Evolutionary conservation across 2,113 vertebrate species (phyloP).

Genomic region (Ursus arctos): DNA sequence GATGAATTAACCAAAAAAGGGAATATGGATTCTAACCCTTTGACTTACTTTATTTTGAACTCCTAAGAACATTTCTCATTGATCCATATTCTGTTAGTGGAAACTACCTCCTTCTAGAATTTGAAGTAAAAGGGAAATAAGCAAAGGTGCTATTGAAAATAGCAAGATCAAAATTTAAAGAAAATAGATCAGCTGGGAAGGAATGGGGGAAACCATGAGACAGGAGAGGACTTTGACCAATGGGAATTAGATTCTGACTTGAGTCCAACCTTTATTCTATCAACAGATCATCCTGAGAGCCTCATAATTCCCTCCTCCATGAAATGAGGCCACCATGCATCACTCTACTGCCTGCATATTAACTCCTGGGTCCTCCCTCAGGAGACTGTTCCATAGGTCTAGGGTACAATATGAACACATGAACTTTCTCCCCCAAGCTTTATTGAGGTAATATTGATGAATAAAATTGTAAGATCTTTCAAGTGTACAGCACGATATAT

Average conservation of each 20-base stretch:
- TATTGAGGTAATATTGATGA: not conserved
- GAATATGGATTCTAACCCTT: not conserved
- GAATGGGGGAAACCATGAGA: not conserved
- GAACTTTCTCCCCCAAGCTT: not conserved
- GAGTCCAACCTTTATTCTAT: not conserved
- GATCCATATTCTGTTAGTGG: not conserved
- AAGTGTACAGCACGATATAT: not conserved
- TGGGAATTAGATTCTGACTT: not conserved
- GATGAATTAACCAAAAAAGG: not conserved
- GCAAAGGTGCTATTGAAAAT: not conserved
- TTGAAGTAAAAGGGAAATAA: not conserved
- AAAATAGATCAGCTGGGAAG: not conserved
- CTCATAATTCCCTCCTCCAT: not conserved
- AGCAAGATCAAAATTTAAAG: not conserved
- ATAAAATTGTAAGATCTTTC: not conserved
- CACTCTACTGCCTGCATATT: not conserved
- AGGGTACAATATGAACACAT: not conserved
- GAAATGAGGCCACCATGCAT: not conserved
- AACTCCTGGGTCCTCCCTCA: not conserved
- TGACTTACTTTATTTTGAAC: not conserved
- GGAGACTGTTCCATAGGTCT: not conserved
- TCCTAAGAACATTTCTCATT: not conserved
- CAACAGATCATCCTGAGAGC: not conserved
- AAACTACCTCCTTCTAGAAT: not conserved
- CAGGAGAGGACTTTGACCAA: not conserved